phyloP scores from a whole-genome alignment of 2,888 invertebrate species.

The Trissolcus brochymenae region DNA sequence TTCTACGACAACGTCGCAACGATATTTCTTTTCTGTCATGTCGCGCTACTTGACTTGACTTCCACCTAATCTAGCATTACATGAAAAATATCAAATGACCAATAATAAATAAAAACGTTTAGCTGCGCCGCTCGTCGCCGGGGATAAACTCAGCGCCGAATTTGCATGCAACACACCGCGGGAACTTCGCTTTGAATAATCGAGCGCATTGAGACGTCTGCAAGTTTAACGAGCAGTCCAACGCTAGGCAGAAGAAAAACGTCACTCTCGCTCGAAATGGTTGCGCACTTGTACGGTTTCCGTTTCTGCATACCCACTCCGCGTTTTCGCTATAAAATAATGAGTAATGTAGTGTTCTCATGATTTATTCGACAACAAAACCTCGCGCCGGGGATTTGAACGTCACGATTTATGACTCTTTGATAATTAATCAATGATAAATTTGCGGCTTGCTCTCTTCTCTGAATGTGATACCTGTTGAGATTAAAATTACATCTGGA shows the following conservation, averaged over 20 bases:
- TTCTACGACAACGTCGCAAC: slow-evolving; percentile 55
- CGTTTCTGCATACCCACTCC: not conserved
- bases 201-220: slow-evolving; percentile 7
- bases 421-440: slow-evolving; percentile 2
- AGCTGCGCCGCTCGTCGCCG: slow-evolving; percentile 9
- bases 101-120: slow-evolving; percentile 42
- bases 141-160: slow-evolving; percentile 14
- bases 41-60: slow-evolving; percentile 53
- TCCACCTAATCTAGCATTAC: slow-evolving; percentile 53
- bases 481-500: not conserved
- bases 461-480: not conserved
- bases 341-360: slow-evolving; percentile 12
- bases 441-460: not conserved
- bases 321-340: slow-evolving; percentile 3
- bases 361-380: slow-evolving; percentile 8
- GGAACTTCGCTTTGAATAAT: slow-evolving; percentile 19
- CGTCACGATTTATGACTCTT: slow-evolving; percentile 8
- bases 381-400: not conserved
- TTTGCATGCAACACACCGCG: not conserved
- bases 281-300: not conserved
- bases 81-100: slow-evolving; percentile 54
- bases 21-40: slow-evolving; percentile 56
- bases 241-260: not conserved
- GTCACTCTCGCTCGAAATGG: not conserved
- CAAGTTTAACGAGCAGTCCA: slow-evolving; percentile 16